Evolutionary conservation across 2,113 vertebrate species (phyloP).

Genomic region (Lamprologus sp.): DNA sequence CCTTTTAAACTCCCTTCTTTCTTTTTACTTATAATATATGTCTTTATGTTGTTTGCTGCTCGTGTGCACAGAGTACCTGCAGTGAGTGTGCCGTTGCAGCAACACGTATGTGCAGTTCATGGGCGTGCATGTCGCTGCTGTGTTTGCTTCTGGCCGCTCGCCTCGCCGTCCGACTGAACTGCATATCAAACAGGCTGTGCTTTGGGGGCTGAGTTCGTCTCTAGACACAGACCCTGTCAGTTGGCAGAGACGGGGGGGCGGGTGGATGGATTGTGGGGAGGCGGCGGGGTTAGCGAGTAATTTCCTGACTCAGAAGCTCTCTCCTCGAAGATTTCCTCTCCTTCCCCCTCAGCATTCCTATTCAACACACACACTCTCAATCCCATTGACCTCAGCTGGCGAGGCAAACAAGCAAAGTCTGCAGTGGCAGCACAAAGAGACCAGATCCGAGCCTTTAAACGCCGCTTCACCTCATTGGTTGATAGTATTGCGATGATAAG

Average conservation of each 20-base stretch:
- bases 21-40: not conserved
- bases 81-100: not conserved
- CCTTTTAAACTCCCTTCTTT: not conserved
- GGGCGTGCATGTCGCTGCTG: not conserved
- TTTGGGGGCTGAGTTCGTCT: slow-evolving; percentile 22
- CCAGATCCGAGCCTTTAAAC: slow-evolving; percentile 3
- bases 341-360: slow-evolving; percentile 15
- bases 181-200: slow-evolving; percentile 60
- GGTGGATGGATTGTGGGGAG: not conserved
- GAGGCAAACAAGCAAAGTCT: slow-evolving; percentile 25
- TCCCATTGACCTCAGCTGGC: slow-evolving; percentile 39
- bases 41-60: not conserved
- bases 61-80: not conserved
- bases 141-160: slow-evolving; percentile 13
- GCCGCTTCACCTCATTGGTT: slow-evolving; percentile 30
- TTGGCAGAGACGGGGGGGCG: not conserved
- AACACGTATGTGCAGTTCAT: not conserved
- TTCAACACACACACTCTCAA: slow-evolving; percentile 26
- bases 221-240: slow-evolving; percentile 36
- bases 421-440: slow-evolving; percentile 14
- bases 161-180: slow-evolving; percentile 7
- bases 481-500: slow-evolving; percentile 6
- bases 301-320: slow-evolving; percentile 51
- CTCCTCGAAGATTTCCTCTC: slow-evolving; percentile 41
- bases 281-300: slow-evolving; percentile 18